These are phyloP conservation scores for Drosophila chauvacae DNA, from an alignment of 1,140 invertebrate genomes.

Conservation along the genomic window DNA sequence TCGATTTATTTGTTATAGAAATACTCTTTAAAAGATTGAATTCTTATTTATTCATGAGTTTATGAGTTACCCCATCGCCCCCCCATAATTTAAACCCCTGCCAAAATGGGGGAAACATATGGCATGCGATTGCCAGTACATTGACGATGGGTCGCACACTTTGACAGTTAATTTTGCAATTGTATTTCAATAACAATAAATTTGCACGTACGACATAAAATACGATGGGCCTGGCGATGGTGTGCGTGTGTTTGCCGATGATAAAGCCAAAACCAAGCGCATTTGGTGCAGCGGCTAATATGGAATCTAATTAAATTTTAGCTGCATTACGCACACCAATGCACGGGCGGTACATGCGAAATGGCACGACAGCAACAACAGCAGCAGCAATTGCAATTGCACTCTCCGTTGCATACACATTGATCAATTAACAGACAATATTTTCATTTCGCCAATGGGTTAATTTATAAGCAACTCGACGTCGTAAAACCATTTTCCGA, in stretches of 20 bases:
- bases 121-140: constrained; percentile 57
- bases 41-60: neutral
- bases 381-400: constrained; percentile 23
- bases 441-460: constrained; percentile 83
- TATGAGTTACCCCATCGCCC: neutral
- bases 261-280: constrained; percentile 44
- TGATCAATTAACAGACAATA: constrained; percentile 84
- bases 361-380: constrained; percentile 26
- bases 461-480: constrained; percentile 84
- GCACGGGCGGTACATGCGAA: constrained; percentile 20
- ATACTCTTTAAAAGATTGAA: neutral
- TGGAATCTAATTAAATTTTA: constrained; percentile 81
- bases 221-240: constrained; percentile 32
- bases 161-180: constrained; percentile 85
- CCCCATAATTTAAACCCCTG: neutral
- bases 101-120: constrained; percentile 52
- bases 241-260: constrained; percentile 19
- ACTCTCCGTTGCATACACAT: constrained; percentile 78
- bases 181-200: constrained; percentile 85
- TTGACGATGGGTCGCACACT: constrained; percentile 77
- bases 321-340: constrained; percentile 52
- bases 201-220: constrained; percentile 72
- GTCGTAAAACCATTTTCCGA: constrained; percentile 22
- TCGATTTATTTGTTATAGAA: neutral
- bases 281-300: constrained; percentile 70